Evolutionary conservation across 2,113 vertebrate species (phyloP), one percentile per base, ranked within the genome.

Genomic region (Onychostruthus taczanowskii): DNA sequence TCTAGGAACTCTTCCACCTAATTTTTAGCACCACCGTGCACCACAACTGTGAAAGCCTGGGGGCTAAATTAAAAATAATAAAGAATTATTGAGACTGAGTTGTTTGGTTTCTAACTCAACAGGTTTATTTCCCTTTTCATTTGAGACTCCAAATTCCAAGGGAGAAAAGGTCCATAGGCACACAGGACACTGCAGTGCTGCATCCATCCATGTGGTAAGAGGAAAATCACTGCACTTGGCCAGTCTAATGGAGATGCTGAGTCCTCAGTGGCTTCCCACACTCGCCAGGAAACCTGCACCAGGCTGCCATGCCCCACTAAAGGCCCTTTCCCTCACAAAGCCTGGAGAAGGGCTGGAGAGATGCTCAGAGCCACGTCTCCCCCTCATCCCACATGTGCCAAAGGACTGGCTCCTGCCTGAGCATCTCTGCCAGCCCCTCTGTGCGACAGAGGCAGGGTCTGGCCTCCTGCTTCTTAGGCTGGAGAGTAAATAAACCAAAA

Each of bases 311-410:
- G 16, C 4, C 20, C 39, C 56, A 6, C 47, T 39, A 10, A 59
- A 50, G 15, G 39, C 6, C 43, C 8, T n/a, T 68, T 37, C 33
- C 19, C 50, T 58, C 2, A 0, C 23, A 85, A 53, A 73, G 33
- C 22, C 44, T 61, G 52, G 35, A 3, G 23, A 28, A 80, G 20
- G 39, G 30, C 43, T 49, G 53, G 33, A 62, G 63, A 62, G 46
- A 50, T 4, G 26, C 50, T 66, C 22, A 11, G 33, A 83, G 21
- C 17, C 52, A 19, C 0, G 0, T 16, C 17, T 55, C 10, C 12
- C 11, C 11, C 22, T 59, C 3, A 0, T 27, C 22, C 46, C 0
- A 0, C 2, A 12, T 11, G 9, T 6, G 24, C 20, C 52, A 37
- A 44, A 28, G 53, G 18, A 68, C 33, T 49, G 47, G n/a, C 13